Percentiles rank a stretch among this genome's conserved stretches.
Conservation (phyloP, 2,113 vertebrate genomes). For the Aythya baeri region DNA sequence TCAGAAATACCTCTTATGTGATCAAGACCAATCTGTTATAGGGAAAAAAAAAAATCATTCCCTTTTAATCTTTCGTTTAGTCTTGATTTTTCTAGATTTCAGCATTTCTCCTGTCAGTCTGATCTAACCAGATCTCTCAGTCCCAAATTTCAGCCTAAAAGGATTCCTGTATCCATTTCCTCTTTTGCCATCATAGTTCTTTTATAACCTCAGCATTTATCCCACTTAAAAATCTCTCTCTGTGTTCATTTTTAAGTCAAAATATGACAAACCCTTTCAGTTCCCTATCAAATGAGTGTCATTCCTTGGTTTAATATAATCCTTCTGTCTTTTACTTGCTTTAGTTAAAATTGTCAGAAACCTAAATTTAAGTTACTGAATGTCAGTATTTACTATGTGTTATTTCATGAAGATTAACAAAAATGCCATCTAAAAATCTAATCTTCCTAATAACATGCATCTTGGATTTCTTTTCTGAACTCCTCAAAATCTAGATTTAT, state of each 20-base stretch:
- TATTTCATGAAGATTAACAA: background rate
- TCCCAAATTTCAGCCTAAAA: background rate
- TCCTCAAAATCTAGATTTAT: background rate
- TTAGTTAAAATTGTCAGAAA: background rate
- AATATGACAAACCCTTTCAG: background rate
- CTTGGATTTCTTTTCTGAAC: background rate
- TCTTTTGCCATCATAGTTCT: background rate
- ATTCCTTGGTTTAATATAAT: background rate
- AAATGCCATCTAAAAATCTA: background rate
- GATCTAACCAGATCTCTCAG: background rate
- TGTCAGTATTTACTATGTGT: background rate
- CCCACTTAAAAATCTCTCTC: background rate
- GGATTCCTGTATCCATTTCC: background rate
- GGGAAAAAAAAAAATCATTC: background rate
- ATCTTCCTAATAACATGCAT: background rate
- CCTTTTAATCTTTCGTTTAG: background rate
- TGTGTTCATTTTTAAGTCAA: background rate
- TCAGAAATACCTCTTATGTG: background rate
- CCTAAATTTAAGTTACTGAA: background rate
- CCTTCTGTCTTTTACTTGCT: background rate
- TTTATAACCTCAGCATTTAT: background rate
- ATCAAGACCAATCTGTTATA: background rate
- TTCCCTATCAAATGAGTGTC: background rate
- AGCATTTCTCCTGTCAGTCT: background rate
- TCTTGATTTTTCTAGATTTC: background rate